These are phyloP conservation scores for Ochropleura leucogaster DNA, from an alignment of 2,888 invertebrate genomes.

Conservation along the genomic window DNA sequence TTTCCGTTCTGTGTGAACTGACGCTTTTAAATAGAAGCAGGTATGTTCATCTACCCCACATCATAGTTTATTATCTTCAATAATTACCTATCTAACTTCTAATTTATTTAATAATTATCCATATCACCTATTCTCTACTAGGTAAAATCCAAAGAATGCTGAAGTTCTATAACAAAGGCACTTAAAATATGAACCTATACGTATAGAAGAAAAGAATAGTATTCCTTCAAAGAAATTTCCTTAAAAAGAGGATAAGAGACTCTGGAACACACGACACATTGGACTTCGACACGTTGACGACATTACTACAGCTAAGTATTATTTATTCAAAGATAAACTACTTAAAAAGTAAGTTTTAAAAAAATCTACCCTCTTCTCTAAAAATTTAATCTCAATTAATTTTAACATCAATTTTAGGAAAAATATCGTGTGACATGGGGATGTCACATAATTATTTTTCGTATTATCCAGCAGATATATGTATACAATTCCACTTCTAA, in stretches of 20 bases:
- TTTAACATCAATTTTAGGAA: neutral
- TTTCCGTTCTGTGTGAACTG: neutral
- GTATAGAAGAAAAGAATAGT: neutral
- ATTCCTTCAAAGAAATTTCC: too few species aligned
- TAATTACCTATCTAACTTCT: neutral
- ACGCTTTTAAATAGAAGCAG: neutral
- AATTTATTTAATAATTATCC: neutral
- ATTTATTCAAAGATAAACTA: neutral
- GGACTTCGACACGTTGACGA: neutral
- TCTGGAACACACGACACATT: neutral
- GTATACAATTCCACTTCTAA: neutral
- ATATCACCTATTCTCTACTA: neutral
- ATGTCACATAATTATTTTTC: too few species aligned
- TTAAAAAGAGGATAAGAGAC: neutral
- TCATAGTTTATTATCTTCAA: neutral
- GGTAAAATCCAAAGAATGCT: neutral
- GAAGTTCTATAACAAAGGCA: neutral
- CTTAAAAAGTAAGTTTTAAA: neutral
- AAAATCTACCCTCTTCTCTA: constrained; percentile 3
- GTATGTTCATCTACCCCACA: constrained; percentile 21
- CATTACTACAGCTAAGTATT: constrained; percentile 16
- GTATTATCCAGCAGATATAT: neutral
- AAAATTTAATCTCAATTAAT: neutral
- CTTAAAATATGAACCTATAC: neutral
- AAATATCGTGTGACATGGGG: neutral